A percentile compares a stretch with the other conserved stretches of the same genome.
These are phyloP conservation scores for Drosophila vallismaia DNA, from an alignment of 2,888 invertebrate species.

Conservation along the genomic window DNA sequence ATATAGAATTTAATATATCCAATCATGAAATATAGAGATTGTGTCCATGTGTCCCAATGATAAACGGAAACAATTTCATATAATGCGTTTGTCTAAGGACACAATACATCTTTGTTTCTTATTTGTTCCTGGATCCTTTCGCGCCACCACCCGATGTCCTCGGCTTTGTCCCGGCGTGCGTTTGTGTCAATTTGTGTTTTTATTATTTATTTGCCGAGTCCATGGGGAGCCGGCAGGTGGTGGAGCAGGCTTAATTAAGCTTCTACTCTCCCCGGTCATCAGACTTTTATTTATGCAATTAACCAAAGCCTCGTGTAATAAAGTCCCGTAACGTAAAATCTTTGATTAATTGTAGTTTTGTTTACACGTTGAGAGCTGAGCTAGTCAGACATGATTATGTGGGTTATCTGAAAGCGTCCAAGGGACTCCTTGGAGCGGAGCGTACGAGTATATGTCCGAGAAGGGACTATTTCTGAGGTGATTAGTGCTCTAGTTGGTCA, in stretches of 20 bases:
- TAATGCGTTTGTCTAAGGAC: constrained; percentile 13
- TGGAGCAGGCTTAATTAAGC: constrained; percentile 68
- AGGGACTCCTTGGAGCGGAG: constrained; percentile 7
- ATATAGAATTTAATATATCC: too few species aligned
- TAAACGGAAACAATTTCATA: constrained; percentile 1
- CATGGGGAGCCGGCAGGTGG: constrained; percentile 57
- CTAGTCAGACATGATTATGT: constrained; percentile 53
- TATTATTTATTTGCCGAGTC: constrained; percentile 76
- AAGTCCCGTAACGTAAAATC: constrained; percentile 70
- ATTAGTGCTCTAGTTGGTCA: constrained; percentile 52
- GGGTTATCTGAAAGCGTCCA: constrained; percentile 29
- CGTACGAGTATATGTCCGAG: constrained; percentile 1
- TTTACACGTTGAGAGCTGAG: constrained; percentile 63
- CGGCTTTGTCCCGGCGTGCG: constrained; percentile 36
- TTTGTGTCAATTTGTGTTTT: constrained; percentile 74
- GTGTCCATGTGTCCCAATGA: neutral
- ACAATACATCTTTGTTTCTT: constrained; percentile 24
- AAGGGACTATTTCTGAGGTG: constrained; percentile 43
- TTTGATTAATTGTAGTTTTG: constrained; percentile 80
- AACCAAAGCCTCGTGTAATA: constrained; percentile 75
- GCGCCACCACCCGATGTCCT: constrained; percentile 25
- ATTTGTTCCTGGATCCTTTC: neutral
- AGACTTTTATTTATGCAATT: constrained; percentile 74
- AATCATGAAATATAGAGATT: neutral
- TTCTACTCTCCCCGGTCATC: constrained; percentile 7